Base-by-base conservation (phyloP, 2,113 vertebrate species). In the Notothenia coriiceps region DNA sequence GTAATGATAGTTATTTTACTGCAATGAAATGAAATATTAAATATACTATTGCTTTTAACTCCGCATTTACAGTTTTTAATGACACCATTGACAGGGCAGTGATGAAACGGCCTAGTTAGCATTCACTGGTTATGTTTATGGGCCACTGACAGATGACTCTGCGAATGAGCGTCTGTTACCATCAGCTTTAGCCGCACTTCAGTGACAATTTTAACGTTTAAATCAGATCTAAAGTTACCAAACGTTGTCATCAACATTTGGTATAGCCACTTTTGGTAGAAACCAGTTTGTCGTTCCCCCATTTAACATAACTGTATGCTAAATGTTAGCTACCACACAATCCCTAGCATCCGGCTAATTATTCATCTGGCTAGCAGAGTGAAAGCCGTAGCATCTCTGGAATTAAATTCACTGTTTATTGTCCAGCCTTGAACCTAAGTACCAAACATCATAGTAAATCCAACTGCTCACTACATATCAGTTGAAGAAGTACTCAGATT, bases 261-360 rank as follows among this genome's bases (percentile, higher is more conserved):
- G 0, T 7, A 3, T 2, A 29, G 11, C 1, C 22, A 12, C 0
- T 25, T 5, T 29, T 2, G 4, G 13, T 51, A 20, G 3, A 74
- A 3, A 43, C 14, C 10, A 12, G 15, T 47, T 0, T 15, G 43
- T 14, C 49, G 25, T 13, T 51, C 49, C 33, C 17, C 43, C 6
- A 14, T 68, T 62, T n/a, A 54, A 35, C 33, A 25, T 14, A 6
- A 22, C 7, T 25, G 10, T n/a, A 51, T 75, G 89, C 89, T 89
- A 89, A 87, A 75, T 33, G 65, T 76, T 90, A 92, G 92, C 88
- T 59, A 79, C 84, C 57, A 25, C 46, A 33, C 74, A 91, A 94
- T 91, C 90, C 86, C 55, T 92, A 91, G 91, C 93, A 93, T 92
- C 91, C 80, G 81, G 90, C 74, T 71, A 93, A 91, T 94, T 92